These are phyloP conservation scores for Coenonympha arcania DNA, from an alignment of 2,888 invertebrate species.

Conservation along the genomic window DNA sequence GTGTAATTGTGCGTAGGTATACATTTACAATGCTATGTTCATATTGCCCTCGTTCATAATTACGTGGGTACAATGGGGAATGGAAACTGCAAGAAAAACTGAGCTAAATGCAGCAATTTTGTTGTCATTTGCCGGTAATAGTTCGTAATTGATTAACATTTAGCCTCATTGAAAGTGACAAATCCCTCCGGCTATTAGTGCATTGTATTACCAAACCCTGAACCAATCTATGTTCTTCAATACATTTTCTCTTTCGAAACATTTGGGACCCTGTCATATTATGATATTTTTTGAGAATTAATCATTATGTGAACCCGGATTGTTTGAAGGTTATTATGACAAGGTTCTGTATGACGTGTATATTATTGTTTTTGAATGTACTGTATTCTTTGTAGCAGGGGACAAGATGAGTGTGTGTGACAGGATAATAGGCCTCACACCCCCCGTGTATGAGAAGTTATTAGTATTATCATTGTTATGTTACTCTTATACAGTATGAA, in stretches of 20 bases:
- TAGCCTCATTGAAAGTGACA: constrained; percentile 28
- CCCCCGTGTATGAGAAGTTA: constrained; percentile 50
- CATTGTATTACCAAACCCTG: constrained; percentile 39
- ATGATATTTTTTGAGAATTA: neutral
- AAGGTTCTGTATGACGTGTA: neutral
- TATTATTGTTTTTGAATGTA: constrained; percentile 12
- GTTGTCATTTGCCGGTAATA: constrained; percentile 28
- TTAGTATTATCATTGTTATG: constrained; percentile 54
- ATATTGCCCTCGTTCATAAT: neutral
- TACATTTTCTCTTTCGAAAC: constrained; percentile 5
- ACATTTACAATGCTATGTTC: neutral
- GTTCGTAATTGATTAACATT: constrained; percentile 29
- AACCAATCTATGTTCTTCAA: constrained; percentile 21
- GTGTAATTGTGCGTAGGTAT: no score
- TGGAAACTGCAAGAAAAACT: neutral
- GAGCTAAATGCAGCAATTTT: constrained; percentile 25
- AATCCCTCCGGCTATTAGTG: constrained; percentile 32
- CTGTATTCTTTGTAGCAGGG: constrained; percentile 33
- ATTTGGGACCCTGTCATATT: constrained; percentile 1
- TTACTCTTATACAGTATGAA: no score
- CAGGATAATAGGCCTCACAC: constrained; percentile 69
- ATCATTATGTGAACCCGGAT: constrained; percentile 9
- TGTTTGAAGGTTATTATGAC: neutral
- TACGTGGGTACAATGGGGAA: neutral
- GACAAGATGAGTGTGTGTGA: constrained; percentile 59